Evolutionary conservation across 2,113 vertebrate genomes (phyloP).

Genomic region (Thinocorus orbignyianus): DNA sequence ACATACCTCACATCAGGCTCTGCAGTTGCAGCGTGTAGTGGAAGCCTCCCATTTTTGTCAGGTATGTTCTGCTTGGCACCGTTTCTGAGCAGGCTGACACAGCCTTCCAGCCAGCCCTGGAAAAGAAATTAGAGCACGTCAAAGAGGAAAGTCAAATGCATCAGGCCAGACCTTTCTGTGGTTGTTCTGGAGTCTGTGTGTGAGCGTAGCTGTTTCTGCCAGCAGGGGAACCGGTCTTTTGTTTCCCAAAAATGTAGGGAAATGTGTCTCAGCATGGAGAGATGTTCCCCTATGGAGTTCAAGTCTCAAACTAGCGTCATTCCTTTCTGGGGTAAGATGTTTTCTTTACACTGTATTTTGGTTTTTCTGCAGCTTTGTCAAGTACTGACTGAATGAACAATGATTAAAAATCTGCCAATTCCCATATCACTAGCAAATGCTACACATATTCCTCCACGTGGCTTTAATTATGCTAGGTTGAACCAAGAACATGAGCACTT

Average conservation of each 20-base stretch:
- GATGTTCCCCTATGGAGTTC: neutral
- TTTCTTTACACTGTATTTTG: neutral
- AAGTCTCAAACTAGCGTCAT: neutral
- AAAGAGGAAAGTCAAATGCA: neutral
- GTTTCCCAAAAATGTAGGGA: neutral
- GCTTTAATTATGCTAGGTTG: neutral
- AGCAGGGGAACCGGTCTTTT: neutral
- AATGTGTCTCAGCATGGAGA: neutral
- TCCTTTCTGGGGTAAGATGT: neutral
- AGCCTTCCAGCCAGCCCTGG: conserved; percentile 90
- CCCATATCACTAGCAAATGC: neutral
- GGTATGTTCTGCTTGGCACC: conserved; percentile 90
- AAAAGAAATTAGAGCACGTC: conserved; percentile 11
- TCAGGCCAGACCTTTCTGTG: neutral
- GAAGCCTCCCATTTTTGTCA: conserved; percentile 87
- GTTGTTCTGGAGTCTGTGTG: neutral
- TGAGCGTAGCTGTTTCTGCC: neutral
- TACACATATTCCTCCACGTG: neutral
- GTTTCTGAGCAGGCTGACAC: conserved; percentile 86
- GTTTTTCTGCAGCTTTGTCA: neutral
- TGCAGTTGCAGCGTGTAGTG: conserved; percentile 86
- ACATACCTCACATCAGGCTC: conserved; percentile 84
- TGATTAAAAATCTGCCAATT: neutral
- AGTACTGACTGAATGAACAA: neutral
- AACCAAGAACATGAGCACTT: neutral